Evolutionary conservation across 2,888 invertebrate species (phyloP), one percentile per base, ranked within the genome.

Genomic region (Pediacus dermestoides): DNA sequence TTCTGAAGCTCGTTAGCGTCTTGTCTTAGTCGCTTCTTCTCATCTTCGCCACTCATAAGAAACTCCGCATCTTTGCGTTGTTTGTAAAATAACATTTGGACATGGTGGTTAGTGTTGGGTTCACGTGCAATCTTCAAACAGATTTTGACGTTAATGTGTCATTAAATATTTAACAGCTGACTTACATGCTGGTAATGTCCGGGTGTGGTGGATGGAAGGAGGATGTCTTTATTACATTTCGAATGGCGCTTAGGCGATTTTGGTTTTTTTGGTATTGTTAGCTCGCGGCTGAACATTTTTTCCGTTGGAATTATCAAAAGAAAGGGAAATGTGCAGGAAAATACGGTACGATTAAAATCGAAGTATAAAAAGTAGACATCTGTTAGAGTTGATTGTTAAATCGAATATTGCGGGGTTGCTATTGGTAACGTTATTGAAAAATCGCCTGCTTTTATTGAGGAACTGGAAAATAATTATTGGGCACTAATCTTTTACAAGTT

Each of bases 61-160:
- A 44, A 43, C 16, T 18, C 30, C 6, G 35, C 42, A 7, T 38
- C 30, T 21, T 44, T 46, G 32, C 53, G 40, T 40, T 62, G 64
- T 13, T 56, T 54, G 31, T 61, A 65, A 10, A 60, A 58, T 11
- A 62, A 34, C 18, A 53, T 12, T 31, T 50, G 44, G 2, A 55
- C 48, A 30, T 57, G 49, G 21, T 61, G 52, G 40, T 61, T 52
- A 3, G 63, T 58, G 41, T 64, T 60, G 14, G 64, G 56, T 22
- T 49, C 43, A 14, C 59, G 51, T 10, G 41, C 63, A 39, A 54
- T 44, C 63, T 64, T 25, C 23, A 39, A 41, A 26, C n/a, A 34
- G 39, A 31, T 26, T 27, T 12, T 16, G 25, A 9, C 16, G 15
- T 35, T 25, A 27, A 13, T 10, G 15, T 16, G 16, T 7, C 27